Evolutionary conservation across 2,888 invertebrate species (phyloP), one percentile per base, ranked within the genome.

Genomic region (Opisthograptis luteolata): DNA sequence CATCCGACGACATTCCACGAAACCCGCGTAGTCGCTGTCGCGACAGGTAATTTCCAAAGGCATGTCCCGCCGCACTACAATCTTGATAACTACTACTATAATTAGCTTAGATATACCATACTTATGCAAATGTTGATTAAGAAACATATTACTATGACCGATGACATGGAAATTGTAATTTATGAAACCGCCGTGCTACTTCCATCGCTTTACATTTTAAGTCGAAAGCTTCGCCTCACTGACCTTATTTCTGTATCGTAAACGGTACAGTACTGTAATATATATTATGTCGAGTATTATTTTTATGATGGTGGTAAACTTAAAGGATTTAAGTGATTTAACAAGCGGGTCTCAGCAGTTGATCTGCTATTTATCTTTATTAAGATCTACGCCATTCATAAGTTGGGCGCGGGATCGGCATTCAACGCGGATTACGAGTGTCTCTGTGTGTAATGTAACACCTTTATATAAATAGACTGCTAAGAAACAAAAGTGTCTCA

Each of bases 1-100:
- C 66, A 76, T 74, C 74, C 75, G 72, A 74, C 84, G 73, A 79
- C 86, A 87, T 87, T 87, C 86, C 84, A 73, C 70, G 70, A 72
- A 70, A 69, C 63, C 62, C 60, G 64, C 63, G 70, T 64, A 67
- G 70, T 67, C 64, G 63, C 66, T 66, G 70, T 67, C 64, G 63
- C 66, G 70, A 70, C 74, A 75, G 76, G 79, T 76, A 77, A 74
- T 73, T 65, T 73, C 70, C 64, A 70, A 64, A 54, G 69, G 24
- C 47, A 58, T 61, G 59, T 66, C 58, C 54, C 64, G 58, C 61
- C 56, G 63, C 70, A 50, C 40, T 32, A 46, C 46, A 31, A 51
- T 46, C 54, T 47, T 48, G 62, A 53, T 60, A 49, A 49, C 46
- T 30, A 48, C 37, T 22, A 59, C 59, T 60, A 59, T 48, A 60